Conservation (phyloP, 2,113 vertebrate genomes). For the Pipa parva region DNA sequence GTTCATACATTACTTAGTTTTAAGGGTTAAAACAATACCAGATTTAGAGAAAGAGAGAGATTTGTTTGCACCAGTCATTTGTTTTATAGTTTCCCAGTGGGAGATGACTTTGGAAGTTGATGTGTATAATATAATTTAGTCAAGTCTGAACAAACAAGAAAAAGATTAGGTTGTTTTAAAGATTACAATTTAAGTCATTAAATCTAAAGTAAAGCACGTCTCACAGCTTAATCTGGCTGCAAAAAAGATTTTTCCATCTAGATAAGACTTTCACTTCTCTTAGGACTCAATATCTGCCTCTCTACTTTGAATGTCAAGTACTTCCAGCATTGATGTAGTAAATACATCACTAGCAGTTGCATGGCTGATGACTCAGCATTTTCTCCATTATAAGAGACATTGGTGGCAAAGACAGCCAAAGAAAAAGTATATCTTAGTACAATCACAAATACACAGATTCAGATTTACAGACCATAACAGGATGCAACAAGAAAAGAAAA, state of each 20-base stretch:
- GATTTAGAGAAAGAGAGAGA: background rate
- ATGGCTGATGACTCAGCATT: background rate
- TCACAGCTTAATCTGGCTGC: constrained; percentile 3
- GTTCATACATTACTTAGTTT: background rate
- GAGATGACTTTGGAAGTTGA: background rate
- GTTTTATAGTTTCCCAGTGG: constrained; percentile 1
- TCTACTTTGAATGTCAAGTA: background rate
- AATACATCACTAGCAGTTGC: background rate
- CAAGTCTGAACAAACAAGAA: constrained; percentile 28
- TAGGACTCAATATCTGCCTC: constrained; percentile 20
- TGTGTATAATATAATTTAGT: constrained; percentile 15
- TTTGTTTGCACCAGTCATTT: constrained; percentile 7
- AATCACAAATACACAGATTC: too few relatives aligned
- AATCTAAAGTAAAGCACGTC: constrained; percentile 27
- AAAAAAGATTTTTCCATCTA: constrained; percentile 24
- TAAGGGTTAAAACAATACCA: background rate
- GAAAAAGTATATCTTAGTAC: too few relatives aligned
- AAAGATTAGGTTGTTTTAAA: constrained; percentile 21
- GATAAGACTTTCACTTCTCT: constrained; percentile 26
- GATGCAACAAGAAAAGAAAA: too few relatives aligned
- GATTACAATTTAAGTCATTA: constrained; percentile 27
- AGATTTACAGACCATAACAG: too few relatives aligned
- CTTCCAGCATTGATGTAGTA: background rate
- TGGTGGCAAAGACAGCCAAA: too few relatives aligned
- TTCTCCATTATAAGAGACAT: too few relatives aligned